Evolutionary conservation across 1,140 invertebrate genomes (phyloP), one percentile per base, ranked within the genome.

Genomic region (Pinna nobilis): DNA sequence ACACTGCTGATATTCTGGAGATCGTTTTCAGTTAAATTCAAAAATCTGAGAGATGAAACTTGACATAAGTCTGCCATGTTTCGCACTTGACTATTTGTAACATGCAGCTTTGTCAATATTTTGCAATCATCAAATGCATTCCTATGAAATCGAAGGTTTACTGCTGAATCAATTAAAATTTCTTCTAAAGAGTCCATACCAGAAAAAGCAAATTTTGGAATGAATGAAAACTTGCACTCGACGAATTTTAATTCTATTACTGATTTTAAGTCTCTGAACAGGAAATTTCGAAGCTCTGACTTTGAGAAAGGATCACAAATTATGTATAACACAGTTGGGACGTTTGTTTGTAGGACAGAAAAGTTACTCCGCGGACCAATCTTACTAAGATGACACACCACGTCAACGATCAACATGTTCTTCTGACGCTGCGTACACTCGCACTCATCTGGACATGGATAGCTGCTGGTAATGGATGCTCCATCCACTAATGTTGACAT

Each of bases 381-480:
- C 11, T 33, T 57, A 35, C 61, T 50, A 2, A 68, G 33, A 20
- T 59, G 51, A 28, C 71, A 74, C 35, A 74, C 65, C 3, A 74
- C 65, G 32, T 67, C 65, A 1, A 74, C 71, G 1, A 74, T 41
- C 35, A 37, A 25, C 6, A 28, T 37, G 3, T 44, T 37, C n/a
- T 28, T 15, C 3, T 63, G 63, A 13, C 69, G 35, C 23, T 53
- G 71, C 47, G 41, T 63, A 44, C 71, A 74, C n/a, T 60, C 39
- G 37, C 71, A 74, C 44, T 68, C 44, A 9, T 67, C 33, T 5
- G 71, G 71, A 25, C 71, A 74, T n/a, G 71, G 65, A 47, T 74
- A 74, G 2, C 11, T 35, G 1, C 11, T n/a, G n/a, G n/a, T n/a
- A n/a, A n/a, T n/a, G n/a, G n/a, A n/a, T n/a, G n/a, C n/a, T n/a